A percentile compares a stretch with the other conserved stretches of the same genome.
These are phyloP conservation scores for Burhinus bistriatus DNA, from an alignment of 2,113 vertebrate species.

Conservation along the genomic window DNA sequence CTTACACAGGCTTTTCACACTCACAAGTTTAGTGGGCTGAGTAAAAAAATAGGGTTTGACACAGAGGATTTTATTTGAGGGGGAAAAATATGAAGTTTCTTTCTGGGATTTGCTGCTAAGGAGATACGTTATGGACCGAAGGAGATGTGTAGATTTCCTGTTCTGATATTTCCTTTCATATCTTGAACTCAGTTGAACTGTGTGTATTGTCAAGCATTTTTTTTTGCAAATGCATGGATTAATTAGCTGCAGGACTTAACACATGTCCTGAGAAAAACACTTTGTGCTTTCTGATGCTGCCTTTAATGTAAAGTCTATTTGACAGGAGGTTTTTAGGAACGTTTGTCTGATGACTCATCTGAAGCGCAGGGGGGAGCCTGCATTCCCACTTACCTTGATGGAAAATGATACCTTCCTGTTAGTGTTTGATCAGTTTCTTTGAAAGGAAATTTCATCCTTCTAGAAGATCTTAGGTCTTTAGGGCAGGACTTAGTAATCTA, in stretches of 20 bases:
- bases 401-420: neutral
- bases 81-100: neutral
- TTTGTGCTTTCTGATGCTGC: neutral
- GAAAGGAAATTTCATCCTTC: neutral
- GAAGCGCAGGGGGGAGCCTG: neutral
- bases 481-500: neutral
- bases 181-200: neutral
- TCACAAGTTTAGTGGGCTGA: neutral
- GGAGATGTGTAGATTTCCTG: neutral
- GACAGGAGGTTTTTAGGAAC: neutral
- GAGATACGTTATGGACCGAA: neutral
- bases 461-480: neutral
- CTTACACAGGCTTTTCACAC: neutral
- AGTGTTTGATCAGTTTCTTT: neutral
- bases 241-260: constrained; percentile 25
- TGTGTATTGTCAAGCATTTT: neutral
- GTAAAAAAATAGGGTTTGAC: neutral
- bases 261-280: neutral
- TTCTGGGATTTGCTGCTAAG: neutral
- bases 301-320: neutral
- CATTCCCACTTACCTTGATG: neutral
- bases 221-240: neutral
- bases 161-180: neutral
- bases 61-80: neutral
- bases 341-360: neutral